Base-by-base conservation (phyloP, 2,113 vertebrate species). In the Larimichthys polyactis region DNA sequence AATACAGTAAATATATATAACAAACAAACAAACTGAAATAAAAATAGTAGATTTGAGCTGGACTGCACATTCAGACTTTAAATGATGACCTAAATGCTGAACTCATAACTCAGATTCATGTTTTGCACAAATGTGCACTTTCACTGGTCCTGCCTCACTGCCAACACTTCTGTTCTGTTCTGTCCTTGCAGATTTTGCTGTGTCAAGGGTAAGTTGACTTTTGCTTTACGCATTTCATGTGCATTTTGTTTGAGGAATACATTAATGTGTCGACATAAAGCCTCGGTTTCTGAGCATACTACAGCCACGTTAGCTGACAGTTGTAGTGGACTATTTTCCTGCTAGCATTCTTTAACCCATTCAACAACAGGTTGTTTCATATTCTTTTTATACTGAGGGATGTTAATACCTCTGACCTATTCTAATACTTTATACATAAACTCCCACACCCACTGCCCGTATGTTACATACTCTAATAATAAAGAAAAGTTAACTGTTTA, bases 181-280 rank as follows among this genome's bases (percentile, higher is more conserved):
- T 88, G 65, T 88, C 81, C 46, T 84, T 88, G 67, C 93, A 94
- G 93, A 94, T 91, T 93, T 93, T 83, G 89, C 93, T 82, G 92
- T 94, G 79, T 95, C 93, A 43, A 92, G 94, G 93, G 93, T 94
- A 78, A 92, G 93, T 90, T 54, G n/a, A 83, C 49, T 75, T 85
- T 88, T 66, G 7, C 60, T 76, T 81, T 36, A 22, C 69, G 54
- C 49, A 5, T 75, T 75, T 62, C 5, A 60, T 78, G 15, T 67
- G 48, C 27, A 5, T 71, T 49, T 36, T 65, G 3, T 65, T 72
- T 62, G 43, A 72, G 71, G 9, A 81, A 59, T 17, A 24, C 22
- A 19, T 52, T 20, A 20, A 48, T 27, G 11, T 64, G 54, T 19
- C 11, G 8, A 3, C 14, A 22, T 0, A 29, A 54, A 57, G 60